Base-by-base conservation (phyloP, 2,888 invertebrate species). In the Brenthis hecate region DNA sequence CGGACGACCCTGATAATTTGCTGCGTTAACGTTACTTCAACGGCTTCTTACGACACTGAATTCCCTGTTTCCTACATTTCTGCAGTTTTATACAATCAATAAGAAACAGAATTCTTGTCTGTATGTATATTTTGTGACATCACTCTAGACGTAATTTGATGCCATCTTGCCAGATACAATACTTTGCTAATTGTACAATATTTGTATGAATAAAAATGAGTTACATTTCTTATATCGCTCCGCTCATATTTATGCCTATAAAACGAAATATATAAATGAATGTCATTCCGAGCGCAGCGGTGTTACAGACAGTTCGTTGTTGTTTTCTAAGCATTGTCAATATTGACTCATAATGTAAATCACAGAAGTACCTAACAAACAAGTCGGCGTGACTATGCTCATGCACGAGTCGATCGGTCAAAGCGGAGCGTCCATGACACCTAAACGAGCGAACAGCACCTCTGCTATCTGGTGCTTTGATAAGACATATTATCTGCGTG, bases 1-100 rank as follows among this genome's bases (percentile, higher is more conserved):
- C 87, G 87, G 82, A 82, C 89, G 91, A 85, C 91, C 91, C 89
- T 91, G 91, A 90, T 91, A 89, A 89, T 90, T 89, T 90, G 87
- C 92, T 91, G 89, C 89, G 89, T 91, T 90, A 89, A 89, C 85
- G 89, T 88, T 91, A 72, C 89, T 91, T 92, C 89, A 89, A 92
- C 87, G 92, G 92, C 92, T 92, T 92, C 92, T 91, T 91, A 84
- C 89, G 86, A 87, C 89, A 88, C 84, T 79, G 81, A 80, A 82
- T 78, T 83, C 85, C 82, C 81, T 86, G 87, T 72, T 90, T 86
- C 84, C 85, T 86, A 82, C 83, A 84, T 86, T 86, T 86, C 84
- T 80, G 82, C 77, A 55, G 32, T 16, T 57, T 50, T 81, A 81
- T 83, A 75, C 80, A 81, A 74, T 76, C 75, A 72, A 74, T 74